A percentile compares a stretch with the other conserved stretches of the same genome.
These are phyloP conservation scores for Nebria ingens DNA, from an alignment of 1,140 invertebrate genomes.

Conservation along the genomic window DNA sequence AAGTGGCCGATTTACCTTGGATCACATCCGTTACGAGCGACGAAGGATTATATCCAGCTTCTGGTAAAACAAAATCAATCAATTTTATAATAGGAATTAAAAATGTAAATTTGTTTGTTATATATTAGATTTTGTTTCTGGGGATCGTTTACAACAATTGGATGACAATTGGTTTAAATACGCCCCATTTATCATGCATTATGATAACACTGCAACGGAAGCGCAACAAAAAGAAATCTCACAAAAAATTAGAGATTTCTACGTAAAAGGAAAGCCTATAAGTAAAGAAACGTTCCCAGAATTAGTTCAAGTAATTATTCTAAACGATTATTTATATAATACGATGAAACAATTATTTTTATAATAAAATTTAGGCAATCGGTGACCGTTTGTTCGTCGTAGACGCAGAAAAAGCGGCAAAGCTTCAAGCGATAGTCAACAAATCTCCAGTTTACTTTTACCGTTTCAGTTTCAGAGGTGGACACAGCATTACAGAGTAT, in stretches of 20 bases:
- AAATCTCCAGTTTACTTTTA: conserved; percentile 49
- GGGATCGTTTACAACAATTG: neutral
- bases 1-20: conserved; percentile 33
- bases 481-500: conserved; percentile 37
- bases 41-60: conserved; percentile 35
- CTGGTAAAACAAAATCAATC: conserved; percentile 22
- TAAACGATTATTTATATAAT: neutral
- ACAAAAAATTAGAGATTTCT: conserved; percentile 23
- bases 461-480: conserved; percentile 41
- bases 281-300: neutral
- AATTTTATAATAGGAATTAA: neutral
- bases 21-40: conserved; percentile 29
- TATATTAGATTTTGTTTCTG: conserved; percentile 10
- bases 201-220: neutral
- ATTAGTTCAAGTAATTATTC: conserved; percentile 1
- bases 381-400: conserved; percentile 48
- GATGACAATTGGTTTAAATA: conserved; percentile 2
- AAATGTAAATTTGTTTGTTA: neutral
- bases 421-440: conserved; percentile 40
- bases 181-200: conserved; percentile 2
- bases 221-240: conserved; percentile 16
- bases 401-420: conserved; percentile 43
- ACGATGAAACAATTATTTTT: conserved; percentile 18
- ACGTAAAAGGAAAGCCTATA: conserved; percentile 17
- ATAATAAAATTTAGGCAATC: conserved; percentile 34